A percentile compares a stretch with the other conserved stretches of the same genome.
These are phyloP conservation scores for Coptodon rendalli DNA, from an alignment of 2,113 vertebrate species.

Conservation along the genomic window DNA sequence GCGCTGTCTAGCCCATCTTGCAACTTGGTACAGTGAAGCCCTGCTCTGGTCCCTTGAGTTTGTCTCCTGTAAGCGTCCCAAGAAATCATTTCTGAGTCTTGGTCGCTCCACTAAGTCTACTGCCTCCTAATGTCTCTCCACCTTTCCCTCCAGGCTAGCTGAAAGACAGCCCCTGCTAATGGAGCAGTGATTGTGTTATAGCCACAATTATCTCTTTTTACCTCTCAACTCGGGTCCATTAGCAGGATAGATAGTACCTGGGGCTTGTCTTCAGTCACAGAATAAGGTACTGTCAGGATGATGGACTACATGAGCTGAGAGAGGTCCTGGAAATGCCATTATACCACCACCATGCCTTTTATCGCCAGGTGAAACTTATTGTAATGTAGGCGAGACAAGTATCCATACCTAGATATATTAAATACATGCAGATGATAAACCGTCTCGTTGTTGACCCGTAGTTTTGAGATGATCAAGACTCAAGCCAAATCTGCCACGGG, in stretches of 20 bases:
- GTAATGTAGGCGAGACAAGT: neutral
- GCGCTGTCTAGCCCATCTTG: neutral
- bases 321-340: conserved; percentile 46
- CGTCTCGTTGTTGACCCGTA: neutral
- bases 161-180: conserved; percentile 51
- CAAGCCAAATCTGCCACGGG: neutral
- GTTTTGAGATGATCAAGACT: neutral
- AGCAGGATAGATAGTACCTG: conserved; percentile 50
- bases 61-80: neutral
- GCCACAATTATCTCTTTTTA: conserved; percentile 58
- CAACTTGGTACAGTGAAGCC: neutral
- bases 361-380: neutral
- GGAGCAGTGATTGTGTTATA: conserved; percentile 62
- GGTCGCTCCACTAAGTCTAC: conserved; percentile 16
- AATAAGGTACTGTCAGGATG: conserved; percentile 47
- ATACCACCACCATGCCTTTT: neutral
- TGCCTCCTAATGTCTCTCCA: conserved; percentile 19
- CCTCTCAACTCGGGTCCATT: conserved; percentile 57
- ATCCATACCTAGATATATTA: neutral
- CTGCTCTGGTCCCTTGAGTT: neutral
- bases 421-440: conserved; percentile 3
- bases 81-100: conserved; percentile 2
- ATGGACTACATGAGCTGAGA: conserved; percentile 12
- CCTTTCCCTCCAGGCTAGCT: conserved; percentile 16
- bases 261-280: conserved; percentile 23